Evolutionary conservation across 2,888 invertebrate genomes (phyloP).

Genomic region (Elegia similella): DNA sequence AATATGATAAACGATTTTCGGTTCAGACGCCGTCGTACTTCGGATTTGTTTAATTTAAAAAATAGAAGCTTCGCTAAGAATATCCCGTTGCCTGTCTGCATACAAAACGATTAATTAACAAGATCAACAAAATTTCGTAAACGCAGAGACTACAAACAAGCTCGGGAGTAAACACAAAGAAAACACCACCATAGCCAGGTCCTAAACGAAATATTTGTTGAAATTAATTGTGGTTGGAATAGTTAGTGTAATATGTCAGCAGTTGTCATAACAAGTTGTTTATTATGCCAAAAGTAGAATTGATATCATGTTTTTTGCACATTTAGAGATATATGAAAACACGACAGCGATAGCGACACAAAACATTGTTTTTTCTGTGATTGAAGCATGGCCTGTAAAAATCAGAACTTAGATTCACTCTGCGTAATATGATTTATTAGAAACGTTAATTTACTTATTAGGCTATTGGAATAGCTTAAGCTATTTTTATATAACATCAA

Average conservation of each 20-base stretch:
- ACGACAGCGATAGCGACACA: too few species aligned
- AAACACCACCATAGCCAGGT: constrained; percentile 46
- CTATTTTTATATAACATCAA: too few species aligned
- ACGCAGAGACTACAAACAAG: constrained; percentile 53
- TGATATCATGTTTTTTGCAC: too few species aligned
- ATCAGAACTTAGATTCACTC: too few species aligned
- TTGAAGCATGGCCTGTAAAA: too few species aligned
- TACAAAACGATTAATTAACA: constrained; percentile 75
- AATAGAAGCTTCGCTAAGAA: constrained; percentile 45
- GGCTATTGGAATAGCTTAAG: too few species aligned
- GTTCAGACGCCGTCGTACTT: constrained; percentile 30
- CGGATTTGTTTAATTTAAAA: constrained; percentile 38
- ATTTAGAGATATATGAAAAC: too few species aligned
- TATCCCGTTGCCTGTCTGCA: constrained; percentile 53
- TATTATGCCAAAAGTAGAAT: not conserved
- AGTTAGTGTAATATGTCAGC: constrained; percentile 5
- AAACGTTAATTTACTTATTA: too few species aligned
- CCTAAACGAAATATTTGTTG: constrained; percentile 47
- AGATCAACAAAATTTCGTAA: constrained; percentile 65
- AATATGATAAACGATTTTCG: constrained; percentile 38
- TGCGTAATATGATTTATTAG: too few species aligned
- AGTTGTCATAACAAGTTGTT: not conserved
- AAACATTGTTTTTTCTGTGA: too few species aligned
- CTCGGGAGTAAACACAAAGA: constrained; percentile 46
- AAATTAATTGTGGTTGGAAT: constrained; percentile 46